A percentile compares a stretch with the other conserved stretches of the same genome.
Conservation (phyloP, 2,797 vertebrate genomes). For the Oryzias dopingdopingensis region DNA sequence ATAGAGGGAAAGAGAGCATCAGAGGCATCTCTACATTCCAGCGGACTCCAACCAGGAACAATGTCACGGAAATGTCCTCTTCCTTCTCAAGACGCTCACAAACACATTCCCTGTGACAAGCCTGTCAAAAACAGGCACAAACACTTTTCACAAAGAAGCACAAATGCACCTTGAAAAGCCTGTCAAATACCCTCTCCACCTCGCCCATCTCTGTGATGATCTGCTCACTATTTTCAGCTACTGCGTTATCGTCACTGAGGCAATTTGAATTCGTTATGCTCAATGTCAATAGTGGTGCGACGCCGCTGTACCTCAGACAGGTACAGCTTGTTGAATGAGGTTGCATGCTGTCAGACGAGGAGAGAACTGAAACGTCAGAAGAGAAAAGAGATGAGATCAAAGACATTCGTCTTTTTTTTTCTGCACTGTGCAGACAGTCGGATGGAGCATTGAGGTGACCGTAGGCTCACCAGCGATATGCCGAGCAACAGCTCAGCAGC, state of each 20-base stretch:
- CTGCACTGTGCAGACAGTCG: conserved; percentile 10
- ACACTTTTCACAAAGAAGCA: conserved; percentile 1
- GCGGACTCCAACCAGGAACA: conserved; percentile 60
- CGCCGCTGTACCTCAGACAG: conserved; percentile 54
- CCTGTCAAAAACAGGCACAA: conserved; percentile 37
- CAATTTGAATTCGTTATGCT: conserved; percentile 76
- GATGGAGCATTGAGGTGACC: conserved; percentile 46
- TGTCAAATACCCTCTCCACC: conserved; percentile 49
- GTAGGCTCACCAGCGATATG: conserved; percentile 37
- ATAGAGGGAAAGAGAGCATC: conserved; percentile 61
- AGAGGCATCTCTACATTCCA: conserved; percentile 61
- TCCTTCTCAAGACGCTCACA: conserved; percentile 35
- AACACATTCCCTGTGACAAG: conserved; percentile 28
- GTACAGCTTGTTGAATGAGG: conserved; percentile 71
- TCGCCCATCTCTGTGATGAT: conserved; percentile 62
- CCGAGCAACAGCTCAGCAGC: conserved; percentile 37
- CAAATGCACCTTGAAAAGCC: conserved; percentile 45
- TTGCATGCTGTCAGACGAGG: conserved; percentile 40
- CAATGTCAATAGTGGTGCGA: conserved; percentile 71
- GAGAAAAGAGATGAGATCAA: conserved; percentile 48
- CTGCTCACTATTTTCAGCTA: conserved; percentile 56
- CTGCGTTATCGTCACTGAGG: conserved; percentile 36
- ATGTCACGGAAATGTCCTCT: conserved; percentile 58
- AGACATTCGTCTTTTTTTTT: conserved; percentile 25
- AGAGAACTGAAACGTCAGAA: conserved; percentile 21